Base-by-base conservation (phyloP, 1,140 invertebrate species). In the Eriosoma lanigerum region DNA sequence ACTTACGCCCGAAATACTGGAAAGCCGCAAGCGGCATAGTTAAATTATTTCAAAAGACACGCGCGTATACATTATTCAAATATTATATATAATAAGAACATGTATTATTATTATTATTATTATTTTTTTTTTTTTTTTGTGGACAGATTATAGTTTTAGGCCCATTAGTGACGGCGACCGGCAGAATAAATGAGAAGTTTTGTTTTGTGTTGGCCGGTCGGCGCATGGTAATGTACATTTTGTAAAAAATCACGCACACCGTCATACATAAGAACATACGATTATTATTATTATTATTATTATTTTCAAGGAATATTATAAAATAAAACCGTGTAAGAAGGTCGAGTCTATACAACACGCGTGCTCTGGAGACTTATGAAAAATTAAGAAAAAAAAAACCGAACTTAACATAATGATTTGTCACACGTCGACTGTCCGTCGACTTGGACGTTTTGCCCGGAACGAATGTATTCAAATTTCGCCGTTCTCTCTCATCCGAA, bases 191-290 rank as follows among this genome's bases (percentile, higher is more conserved):
- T 60, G 75, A 62, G 56, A 78, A 60, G 75, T 78, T 78, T 78
- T 78, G 75, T 78, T 78, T 78, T 46, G 75, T 60, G 56, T 58
- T 48, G 15, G 54, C 56, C 75, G 56, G 75, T 29, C 75, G 75
- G 56, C 54, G 52, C 56, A 78, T 78, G 75, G 75, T 78, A 62
- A 78, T 78, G 54, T 78, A 58, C 75, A 62, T 78, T 78, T 78
- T 62, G 75, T 78, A 62, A 78, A 78, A 78, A 78, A 78, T 78
- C 75, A 78, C 75, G 75, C 75, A 29, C 75, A 62, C 75, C 75
- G 75, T 60, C 75, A 29, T 78, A 78, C 75, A 62, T 62, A 76
- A 52, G 21, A 78, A 78, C 75, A 62, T 62, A 76, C 73, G 21
- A 78, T 62, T 78, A 78, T 78, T 78, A 75, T 78, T 46, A 78